phyloP scores from a whole-genome alignment of 1,140 invertebrate genomes.

The Bathynomus jamesi region DNA sequence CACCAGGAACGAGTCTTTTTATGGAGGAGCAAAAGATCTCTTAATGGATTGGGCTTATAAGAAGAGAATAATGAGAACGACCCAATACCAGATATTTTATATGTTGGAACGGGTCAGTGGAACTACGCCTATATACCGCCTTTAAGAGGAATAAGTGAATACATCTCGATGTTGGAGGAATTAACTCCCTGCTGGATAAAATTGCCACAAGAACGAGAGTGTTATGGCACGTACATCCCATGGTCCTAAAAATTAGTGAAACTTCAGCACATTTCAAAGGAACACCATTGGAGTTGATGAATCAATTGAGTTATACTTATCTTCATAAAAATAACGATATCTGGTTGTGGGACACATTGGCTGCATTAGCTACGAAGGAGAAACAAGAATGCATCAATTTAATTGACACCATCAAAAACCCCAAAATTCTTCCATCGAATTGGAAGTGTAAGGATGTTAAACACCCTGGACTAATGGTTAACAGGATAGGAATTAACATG shows the following conservation, averaged over 20 bases:
- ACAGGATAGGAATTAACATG: background rate
- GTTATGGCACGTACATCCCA: background rate
- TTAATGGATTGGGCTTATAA: background rate
- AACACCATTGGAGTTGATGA: background rate
- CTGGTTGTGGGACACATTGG: background rate
- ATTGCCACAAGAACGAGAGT: background rate
- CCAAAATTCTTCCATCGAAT: background rate
- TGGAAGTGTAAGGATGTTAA: background rate
- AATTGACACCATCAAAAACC: background rate
- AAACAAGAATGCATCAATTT: background rate
- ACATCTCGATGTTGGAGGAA: background rate
- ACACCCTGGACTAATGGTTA: background rate
- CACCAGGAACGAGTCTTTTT: background rate
- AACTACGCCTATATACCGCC: background rate
- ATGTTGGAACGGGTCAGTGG: background rate
- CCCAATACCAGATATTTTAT: background rate
- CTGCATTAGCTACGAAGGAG: background rate
- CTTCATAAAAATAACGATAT: background rate
- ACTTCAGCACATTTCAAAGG: background rate
- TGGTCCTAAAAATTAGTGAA: background rate
- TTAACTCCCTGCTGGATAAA: background rate
- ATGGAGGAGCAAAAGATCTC: background rate
- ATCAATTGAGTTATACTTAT: background rate
- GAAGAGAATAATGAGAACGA: background rate
- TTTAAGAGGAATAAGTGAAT: background rate